These are phyloP conservation scores for Rhinolophus sinicus DNA, from an alignment of 2,113 vertebrate genomes.

Conservation along the genomic window DNA sequence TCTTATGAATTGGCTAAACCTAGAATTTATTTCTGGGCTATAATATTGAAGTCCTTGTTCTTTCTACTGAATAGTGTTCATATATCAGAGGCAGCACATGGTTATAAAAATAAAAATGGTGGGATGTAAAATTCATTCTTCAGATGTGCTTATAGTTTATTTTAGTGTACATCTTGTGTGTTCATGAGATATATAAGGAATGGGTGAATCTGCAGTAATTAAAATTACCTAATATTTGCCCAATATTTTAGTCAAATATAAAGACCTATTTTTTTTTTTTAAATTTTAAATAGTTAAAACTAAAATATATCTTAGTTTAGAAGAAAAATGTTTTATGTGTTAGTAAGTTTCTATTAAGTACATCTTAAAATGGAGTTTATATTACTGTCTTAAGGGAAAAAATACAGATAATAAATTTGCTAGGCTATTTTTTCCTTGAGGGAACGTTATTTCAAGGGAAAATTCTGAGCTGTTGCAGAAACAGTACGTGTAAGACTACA, in stretches of 20 bases:
- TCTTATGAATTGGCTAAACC: neutral
- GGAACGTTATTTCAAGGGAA: neutral
- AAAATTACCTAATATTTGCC: neutral
- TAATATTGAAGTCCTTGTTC: neutral
- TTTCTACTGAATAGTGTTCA: neutral
- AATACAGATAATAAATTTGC: neutral
- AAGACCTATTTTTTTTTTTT: constrained; percentile 30
- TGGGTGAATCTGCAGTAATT: neutral
- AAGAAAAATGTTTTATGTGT: neutral
- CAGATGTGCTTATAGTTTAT: neutral
- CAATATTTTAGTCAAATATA: neutral
- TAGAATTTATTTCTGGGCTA: neutral
- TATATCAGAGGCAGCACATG: neutral
- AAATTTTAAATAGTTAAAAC: neutral
- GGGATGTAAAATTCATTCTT: neutral
- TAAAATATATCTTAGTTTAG: neutral
- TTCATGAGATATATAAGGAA: constrained; percentile 6
- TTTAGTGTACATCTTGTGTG: neutral
- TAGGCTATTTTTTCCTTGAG: neutral
- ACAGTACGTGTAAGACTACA: neutral
- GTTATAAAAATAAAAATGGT: constrained; percentile 39
- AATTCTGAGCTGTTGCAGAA: neutral
- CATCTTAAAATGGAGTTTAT: neutral
- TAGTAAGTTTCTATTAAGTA: neutral
- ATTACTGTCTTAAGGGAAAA: neutral